Conservation (phyloP, 2,113 vertebrate genomes). For the Naja naja region DNA sequence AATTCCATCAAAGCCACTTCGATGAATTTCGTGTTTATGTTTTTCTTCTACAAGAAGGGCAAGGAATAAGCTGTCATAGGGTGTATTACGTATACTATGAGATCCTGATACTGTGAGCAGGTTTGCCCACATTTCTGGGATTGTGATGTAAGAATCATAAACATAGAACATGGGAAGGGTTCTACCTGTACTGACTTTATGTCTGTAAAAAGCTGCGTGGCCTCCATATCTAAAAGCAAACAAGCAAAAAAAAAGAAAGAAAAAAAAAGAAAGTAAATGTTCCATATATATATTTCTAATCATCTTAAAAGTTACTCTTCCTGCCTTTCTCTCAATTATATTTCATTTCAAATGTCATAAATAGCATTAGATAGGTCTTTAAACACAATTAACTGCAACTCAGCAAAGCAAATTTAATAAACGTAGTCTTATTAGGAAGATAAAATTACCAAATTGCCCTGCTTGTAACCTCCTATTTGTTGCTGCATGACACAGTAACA, state of each 20-base stretch:
- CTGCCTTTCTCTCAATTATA: background rate
- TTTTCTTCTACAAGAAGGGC: conserved; percentile 92
- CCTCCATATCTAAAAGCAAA: conserved; percentile 84
- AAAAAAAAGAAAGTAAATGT: background rate
- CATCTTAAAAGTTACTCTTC: conserved; percentile 2
- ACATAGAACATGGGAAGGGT: conserved; percentile 91
- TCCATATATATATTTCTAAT: conserved; percentile 29
- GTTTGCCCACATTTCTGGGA: conserved; percentile 87
- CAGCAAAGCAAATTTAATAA: conserved; percentile 1
- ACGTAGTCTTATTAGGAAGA: background rate
- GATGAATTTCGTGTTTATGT: conserved; percentile 85
- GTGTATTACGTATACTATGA: conserved; percentile 82
- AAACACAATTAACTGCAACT: background rate
- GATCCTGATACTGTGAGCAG: conserved; percentile 82
- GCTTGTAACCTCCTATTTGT: background rate
- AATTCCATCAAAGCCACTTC: conserved; percentile 91
- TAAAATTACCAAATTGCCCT: background rate
- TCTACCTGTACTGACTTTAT: conserved; percentile 81
- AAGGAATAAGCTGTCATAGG: conserved; percentile 88
- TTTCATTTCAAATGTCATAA: conserved; percentile 23
- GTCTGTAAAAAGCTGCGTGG: conserved; percentile 92
- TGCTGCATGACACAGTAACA: background rate
- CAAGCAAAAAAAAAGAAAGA: conserved; percentile 17
- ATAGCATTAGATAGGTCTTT: conserved; percentile 27
- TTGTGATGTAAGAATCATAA: conserved; percentile 94